Base-by-base conservation (phyloP, 2,113 vertebrate species). In the Chlorocebus sabaeus region DNA sequence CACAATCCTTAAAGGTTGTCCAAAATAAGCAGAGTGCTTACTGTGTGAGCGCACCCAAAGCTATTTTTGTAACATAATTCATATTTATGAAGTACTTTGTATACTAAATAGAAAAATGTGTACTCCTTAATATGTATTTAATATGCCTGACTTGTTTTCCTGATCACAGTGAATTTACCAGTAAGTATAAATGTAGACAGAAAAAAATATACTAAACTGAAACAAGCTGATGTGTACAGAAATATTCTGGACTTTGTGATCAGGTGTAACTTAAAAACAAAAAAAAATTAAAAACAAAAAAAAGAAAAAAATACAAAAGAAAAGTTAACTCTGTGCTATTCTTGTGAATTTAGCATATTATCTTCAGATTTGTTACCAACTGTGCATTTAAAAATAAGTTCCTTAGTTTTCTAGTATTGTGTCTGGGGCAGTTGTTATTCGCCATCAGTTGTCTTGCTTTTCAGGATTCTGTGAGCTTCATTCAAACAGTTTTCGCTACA, bases 11-110 rank as follows among this genome's bases (percentile, higher is more conserved):
- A 97, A 97, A 98, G 99, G 98, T 99, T 99, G 99, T 98, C 98
- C 98, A 98, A 98, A 99, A 99, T 99, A 99, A 98, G 99, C 99
- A 98, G 99, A 99, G 99, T 99, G 99, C 99, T 99, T 99, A 99
- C 99, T 99, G 98, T 99, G 99, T 99, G 99, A 99, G 99, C 99
- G 99, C 99, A 99, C 98, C 99, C 99, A 99, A 99, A 99, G 99
- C 99, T 99, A 99, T 99, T 99, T 99, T 99, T 99, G 99, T 99
- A 99, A 99, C 99, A 99, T 99, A 99, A 99, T 99, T 99, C 99
- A 99, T 99, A 99, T 99, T 99, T 99, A 99, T 99, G 99, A 99
- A 99, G 99, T 99, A 99, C 99, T 99, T 99, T 99, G 99, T 99
- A 99, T 99, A 99, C 99, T 99, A 99, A 98, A 99, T 99, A 99